Percentiles rank a stretch among this genome's conserved stretches.
These are phyloP conservation scores for Catharus fuscescens DNA, from an alignment of 2,113 vertebrate genomes.

Conservation along the genomic window DNA sequence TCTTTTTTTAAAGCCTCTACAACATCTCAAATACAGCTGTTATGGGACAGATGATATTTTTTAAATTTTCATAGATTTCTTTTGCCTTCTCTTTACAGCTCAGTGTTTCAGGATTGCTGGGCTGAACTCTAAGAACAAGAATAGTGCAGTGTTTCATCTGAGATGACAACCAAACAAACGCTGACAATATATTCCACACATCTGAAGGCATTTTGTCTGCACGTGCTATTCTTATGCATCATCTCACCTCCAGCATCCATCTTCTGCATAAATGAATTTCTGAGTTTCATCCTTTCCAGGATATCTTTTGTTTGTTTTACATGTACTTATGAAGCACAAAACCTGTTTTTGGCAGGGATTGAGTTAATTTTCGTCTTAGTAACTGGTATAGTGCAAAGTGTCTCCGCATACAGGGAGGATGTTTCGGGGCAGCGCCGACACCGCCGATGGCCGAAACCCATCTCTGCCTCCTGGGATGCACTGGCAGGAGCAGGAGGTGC, in stretches of 20 bases:
- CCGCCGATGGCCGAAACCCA: fast-evolving
- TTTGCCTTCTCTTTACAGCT: not conserved
- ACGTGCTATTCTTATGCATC: fast-evolving
- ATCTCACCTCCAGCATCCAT: not conserved
- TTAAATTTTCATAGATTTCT: not conserved
- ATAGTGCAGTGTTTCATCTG: fast-evolving
- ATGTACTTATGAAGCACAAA: not conserved
- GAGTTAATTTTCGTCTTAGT: not conserved
- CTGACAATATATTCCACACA: not conserved
- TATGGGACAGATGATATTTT: not conserved
- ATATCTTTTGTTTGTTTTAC: not conserved
- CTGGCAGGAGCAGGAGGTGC: not conserved
- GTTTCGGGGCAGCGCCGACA: fast-evolving
- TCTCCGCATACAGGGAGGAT: fast-evolving
- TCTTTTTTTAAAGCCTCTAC: not conserved
- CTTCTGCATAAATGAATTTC: not conserved
- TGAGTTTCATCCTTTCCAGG: not conserved
- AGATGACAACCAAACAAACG: not conserved
- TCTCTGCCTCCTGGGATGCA: fast-evolving
- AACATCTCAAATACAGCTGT: not conserved
- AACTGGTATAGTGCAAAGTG: not conserved
- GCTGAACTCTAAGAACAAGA: not conserved
- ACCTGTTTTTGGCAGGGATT: not conserved
- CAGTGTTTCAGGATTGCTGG: fast-evolving
- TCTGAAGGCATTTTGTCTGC: not conserved